Conservation (phyloP, 2,888 invertebrate species). For the Sylvicola cinctus region DNA sequence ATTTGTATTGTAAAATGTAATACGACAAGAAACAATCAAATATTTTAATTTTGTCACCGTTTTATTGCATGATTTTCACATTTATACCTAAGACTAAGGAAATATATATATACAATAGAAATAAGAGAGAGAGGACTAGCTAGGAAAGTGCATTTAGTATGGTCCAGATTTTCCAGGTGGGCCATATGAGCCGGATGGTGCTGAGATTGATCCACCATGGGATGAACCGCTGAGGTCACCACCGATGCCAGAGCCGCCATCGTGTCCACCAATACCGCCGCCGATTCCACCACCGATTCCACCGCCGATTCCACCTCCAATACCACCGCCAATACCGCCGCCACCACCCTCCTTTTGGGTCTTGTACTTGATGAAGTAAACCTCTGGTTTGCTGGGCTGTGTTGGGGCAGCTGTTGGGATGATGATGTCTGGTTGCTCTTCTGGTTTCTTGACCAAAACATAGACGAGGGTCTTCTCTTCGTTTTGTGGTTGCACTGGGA, state of each 20-base stretch:
- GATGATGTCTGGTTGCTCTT: slow-evolving; percentile 60
- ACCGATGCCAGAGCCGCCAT: slow-evolving; percentile 3
- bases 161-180: slow-evolving; percentile 47
- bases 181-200: slow-evolving; percentile 32
- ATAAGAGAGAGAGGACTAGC: slow-evolving; percentile 11
- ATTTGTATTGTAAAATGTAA: too few relatives aligned
- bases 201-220: slow-evolving; percentile 10
- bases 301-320: slow-evolving; percentile 9
- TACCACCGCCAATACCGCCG: slow-evolving; percentile 8
- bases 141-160: slow-evolving; percentile 23
- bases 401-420: slow-evolving; percentile 61
- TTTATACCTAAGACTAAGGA: slow-evolving; percentile 3
- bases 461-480: slow-evolving; percentile 78
- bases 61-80: slow-evolving; percentile 5
- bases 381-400: slow-evolving; percentile 73
- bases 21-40: too few relatives aligned
- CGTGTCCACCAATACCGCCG: slow-evolving; percentile 4
- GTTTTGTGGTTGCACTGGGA: slow-evolving; percentile 60
- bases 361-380: slow-evolving; percentile 28
- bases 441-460: slow-evolving; percentile 74
- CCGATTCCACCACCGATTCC: slow-evolving; percentile 11
- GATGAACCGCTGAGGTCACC: slow-evolving; percentile 2
- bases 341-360: slow-evolving; percentile 22
- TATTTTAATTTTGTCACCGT: slow-evolving; percentile 7
- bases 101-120: slow-evolving; percentile 4